Base-by-base conservation (phyloP, 64 coral and sea anemone species). In the Exaiptasia diaphana region DNA sequence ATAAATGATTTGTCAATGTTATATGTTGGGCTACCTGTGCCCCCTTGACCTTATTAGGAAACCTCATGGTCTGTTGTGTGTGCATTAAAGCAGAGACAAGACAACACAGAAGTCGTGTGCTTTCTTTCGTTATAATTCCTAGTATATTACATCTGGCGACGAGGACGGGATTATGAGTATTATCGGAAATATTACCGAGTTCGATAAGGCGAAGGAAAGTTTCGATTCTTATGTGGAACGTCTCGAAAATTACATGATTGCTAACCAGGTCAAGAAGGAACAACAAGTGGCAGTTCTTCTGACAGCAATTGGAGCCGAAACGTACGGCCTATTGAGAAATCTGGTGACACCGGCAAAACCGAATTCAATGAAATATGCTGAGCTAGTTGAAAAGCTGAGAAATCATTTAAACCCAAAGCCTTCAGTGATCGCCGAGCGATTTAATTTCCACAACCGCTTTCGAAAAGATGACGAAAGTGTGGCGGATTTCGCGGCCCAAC, bases 251-350 rank as follows among this genome's bases (percentile, higher is more conserved):
- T 65, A 45, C 42, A 65, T 86, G 36, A 41, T 52, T 3, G 83
- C 58, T 28, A 67, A 86, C 28, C 53, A 42, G 31, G 67, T 67
- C 41, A 23, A 13, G 5, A 54, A 75, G 40, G 56, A 86, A 8
- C 40, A 42, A 64, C n/a, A 76, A 13, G 71, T 75, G 7, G 29
- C 71, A 35, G 83, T 86, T 45, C 43, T 76, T 42, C 71, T 76
- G 9, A 68, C 83, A 28, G 68, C 72, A 23, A 59, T 76, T 26
- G 83, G 71, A 28, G 49, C 72, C 64, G 36, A 86, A 32, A 43
- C 83, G 71, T 86, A 77, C 28, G 72, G 58, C 28, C 41, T 86
- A 56, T 67, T 83, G 33, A 86, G 72, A 55, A 86, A 86, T 67
- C 41, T 86, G 0, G 57, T 68, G 20, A 52, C 71, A 25, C 83